These are phyloP conservation scores for Rhagium mordax DNA, from an alignment of 2,888 invertebrate genomes.

Conservation along the genomic window DNA sequence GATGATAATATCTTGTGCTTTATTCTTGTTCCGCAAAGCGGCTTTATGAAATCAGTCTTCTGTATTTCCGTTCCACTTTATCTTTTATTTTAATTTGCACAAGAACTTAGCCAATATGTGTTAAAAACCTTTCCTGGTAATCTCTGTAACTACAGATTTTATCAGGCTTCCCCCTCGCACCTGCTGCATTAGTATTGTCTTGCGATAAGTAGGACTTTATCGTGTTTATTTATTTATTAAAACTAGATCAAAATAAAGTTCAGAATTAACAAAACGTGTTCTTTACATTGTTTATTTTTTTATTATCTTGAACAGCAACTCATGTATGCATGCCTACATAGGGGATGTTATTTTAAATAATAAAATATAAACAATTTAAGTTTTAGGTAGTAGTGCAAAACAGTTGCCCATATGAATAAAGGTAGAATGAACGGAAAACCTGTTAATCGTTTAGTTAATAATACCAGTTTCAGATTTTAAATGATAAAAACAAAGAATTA, in stretches of 20 bases:
- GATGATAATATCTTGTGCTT: conserved; percentile 34
- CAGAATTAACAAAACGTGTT: not conserved
- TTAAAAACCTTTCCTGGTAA: conserved; percentile 35
- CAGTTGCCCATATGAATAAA: no score
- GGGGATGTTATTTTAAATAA: no score
- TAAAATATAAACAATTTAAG: no score
- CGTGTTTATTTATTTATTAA: not conserved
- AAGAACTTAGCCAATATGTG: conserved; percentile 37
- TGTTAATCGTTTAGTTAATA: no score
- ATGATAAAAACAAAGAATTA: no score
- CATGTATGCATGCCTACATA: no score
- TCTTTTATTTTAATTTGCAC: conserved; percentile 16
- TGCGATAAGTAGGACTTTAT: no score
- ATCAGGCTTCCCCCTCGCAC: not conserved
- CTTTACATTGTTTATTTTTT: no score
- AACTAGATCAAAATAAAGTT: not conserved
- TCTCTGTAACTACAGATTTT: not conserved
- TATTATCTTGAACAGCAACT: no score
- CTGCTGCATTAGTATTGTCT: not conserved
- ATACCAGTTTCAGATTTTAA: no score
- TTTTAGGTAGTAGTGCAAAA: no score
- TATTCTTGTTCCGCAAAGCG: conserved; percentile 46
- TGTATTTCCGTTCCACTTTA: conserved; percentile 53
- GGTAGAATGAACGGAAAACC: no score
- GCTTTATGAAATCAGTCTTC: conserved; percentile 47